Conservation (phyloP, 2,113 vertebrate genomes). For the Myrmecophaga tridactyla region DNA sequence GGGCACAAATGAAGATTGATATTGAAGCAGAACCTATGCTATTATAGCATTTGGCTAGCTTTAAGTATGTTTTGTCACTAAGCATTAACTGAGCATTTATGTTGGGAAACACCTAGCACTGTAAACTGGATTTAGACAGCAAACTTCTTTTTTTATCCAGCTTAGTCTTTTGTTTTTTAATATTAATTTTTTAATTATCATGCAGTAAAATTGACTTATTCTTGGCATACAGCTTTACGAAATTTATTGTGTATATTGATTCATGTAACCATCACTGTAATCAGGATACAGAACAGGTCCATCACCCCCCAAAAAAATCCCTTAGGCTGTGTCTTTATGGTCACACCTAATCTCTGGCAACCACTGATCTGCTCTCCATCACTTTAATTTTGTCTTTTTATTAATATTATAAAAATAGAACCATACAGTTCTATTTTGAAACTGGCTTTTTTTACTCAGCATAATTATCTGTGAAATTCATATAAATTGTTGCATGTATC, state of each 20-base stretch:
- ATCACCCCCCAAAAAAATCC: not conserved
- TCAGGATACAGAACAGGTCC: not conserved
- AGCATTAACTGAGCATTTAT: not conserved
- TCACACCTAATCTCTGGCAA: not conserved
- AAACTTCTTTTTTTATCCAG: not conserved
- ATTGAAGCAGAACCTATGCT: not conserved
- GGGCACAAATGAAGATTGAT: not conserved
- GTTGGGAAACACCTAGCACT: not conserved
- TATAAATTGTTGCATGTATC: not conserved
- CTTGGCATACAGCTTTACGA: not conserved
- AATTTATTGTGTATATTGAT: not conserved
- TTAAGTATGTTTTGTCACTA: not conserved
- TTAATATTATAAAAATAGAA: constrained; percentile 14
- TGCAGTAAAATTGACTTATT: too few species aligned
- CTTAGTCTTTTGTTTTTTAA: not conserved
- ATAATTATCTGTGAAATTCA: not conserved
- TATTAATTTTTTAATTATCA: not conserved
- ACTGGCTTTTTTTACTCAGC: not conserved
- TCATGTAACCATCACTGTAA: not conserved
- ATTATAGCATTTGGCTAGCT: not conserved
- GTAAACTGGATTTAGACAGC: not conserved
- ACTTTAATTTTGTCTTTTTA: constrained; percentile 21
- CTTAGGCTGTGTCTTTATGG: not conserved
- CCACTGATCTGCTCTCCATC: not conserved
- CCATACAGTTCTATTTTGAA: not conserved